phyloP scores from a whole-genome alignment of 2,888 invertebrate species.

The Vannuccia rotundouncinata region DNA sequence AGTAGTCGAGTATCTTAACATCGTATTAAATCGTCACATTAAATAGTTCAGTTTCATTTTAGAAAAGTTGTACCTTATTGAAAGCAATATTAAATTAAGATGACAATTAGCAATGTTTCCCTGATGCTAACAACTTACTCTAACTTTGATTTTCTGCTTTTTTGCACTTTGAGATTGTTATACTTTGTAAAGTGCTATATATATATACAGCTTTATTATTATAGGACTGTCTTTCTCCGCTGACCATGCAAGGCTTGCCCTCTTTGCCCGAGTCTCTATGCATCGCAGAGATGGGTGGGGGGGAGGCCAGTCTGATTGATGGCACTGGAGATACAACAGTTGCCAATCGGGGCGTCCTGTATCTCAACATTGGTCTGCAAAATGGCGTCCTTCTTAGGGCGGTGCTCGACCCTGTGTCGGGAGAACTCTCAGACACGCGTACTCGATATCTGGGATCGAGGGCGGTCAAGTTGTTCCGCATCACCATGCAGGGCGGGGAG shows the following conservation, averaged over 20 bases:
- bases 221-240: constrained; percentile 81
- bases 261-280: constrained; percentile 92
- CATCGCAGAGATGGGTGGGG: constrained; percentile 69
- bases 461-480: constrained; percentile 89
- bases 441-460: constrained; percentile 91
- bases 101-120: neutral
- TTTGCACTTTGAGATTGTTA: neutral
- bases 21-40: no score
- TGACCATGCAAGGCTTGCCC: constrained; percentile 92
- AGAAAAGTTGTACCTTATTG: no score
- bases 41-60: no score
- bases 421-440: constrained; percentile 90
- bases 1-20: no score
- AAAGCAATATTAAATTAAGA: no score
- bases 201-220: constrained; percentile 22
- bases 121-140: neutral
- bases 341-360: constrained; percentile 68
- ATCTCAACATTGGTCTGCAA: constrained; percentile 91
- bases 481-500: constrained; percentile 69
- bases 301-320: neutral
- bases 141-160: neutral
- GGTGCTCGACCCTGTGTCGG: constrained; percentile 86
- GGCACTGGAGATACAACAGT: neutral
- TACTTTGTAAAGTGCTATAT: neutral
- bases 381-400: constrained; percentile 89